Base-by-base conservation (phyloP, 2,888 invertebrate genomes). In the Eilema sororculum region DNA sequence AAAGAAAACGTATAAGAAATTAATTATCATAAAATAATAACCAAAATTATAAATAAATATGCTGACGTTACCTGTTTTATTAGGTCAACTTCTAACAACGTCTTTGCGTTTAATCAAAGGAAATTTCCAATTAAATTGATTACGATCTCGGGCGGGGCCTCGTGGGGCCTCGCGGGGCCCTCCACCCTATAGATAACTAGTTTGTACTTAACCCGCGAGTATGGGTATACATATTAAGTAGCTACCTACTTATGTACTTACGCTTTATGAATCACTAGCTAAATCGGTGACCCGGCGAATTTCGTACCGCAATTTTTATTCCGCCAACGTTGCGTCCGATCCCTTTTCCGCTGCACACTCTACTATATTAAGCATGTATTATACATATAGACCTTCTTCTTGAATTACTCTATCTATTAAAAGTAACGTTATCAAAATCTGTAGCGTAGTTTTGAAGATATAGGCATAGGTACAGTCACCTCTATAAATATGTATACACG, bases 111-210 rank as follows among this genome's bases (percentile, higher is more conserved):
- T 95, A 95, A 95, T 95, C 95, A 95, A 95, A 95, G 95, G 95
- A 95, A 93, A 95, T 95, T 94, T 95, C 95, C 95, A 95, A 95
- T 95, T 95, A 95, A 95, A 95, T 94, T 93, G 95, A 95, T 95
- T 93, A 93, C 93, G 90, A 95, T 95, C 95, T 84, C 78, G 79
- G 82, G 78, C 81, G 80, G 73, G 58, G 71, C 81, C 66, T n/a
- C n/a, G n/a, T n/a, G n/a, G n/a, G n/a, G n/a, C n/a, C 46, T 24
- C 69, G 72, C 61, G 61, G 61, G 65, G 28, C 37, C 57, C 10
- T 20, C 30, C 25, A 66, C 57, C 57, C 62, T 46, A 37, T 57
- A 65, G 37, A 59, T 56, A 61, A 61, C 60, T 61, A 57, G 61
- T 61, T 65, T 66, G 41, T 65, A n/a, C 52, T 30, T 20, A 58